phyloP scores from a whole-genome alignment of 2,113 vertebrate genomes.

The Sprattus sprattus region DNA sequence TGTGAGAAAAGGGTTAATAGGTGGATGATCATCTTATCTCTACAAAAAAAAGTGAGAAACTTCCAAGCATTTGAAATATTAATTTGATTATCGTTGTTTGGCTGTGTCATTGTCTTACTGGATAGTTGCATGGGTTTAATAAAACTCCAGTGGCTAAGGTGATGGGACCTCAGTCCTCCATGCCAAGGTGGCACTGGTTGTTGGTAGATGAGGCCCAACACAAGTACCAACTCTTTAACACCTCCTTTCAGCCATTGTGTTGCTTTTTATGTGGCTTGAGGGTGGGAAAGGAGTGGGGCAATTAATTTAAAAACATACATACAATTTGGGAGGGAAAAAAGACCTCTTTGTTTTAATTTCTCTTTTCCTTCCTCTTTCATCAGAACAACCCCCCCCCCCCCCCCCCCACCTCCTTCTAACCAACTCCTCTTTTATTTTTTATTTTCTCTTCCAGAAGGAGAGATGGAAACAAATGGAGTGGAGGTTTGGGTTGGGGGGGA shows the following conservation, averaged over 20 bases:
- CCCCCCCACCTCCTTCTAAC: conserved; percentile 50
- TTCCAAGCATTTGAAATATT: no score
- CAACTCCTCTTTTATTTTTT: conserved; percentile 66
- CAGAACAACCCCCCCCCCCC: conserved; percentile 51
- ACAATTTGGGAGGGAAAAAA: conserved; percentile 48
- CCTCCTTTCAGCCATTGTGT: conserved; percentile 60
- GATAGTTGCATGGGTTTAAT: no score
- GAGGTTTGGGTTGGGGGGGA: neutral
- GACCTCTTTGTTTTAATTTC: conserved; percentile 67
- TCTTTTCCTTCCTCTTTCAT: conserved; percentile 41
- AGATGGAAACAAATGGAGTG: conserved; percentile 67
- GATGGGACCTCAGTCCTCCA: conserved; percentile 1
- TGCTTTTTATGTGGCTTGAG: conserved; percentile 31
- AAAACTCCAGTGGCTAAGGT: neutral
- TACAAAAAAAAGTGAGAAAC: no score
- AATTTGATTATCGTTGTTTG: no score
- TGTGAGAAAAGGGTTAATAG: no score
- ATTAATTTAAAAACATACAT: conserved; percentile 51
- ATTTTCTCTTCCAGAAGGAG: conserved; percentile 68
- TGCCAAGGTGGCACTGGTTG: conserved; percentile 38
- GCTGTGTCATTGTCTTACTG: no score
- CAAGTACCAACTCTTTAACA: conserved; percentile 51
- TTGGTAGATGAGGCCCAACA: conserved; percentile 58
- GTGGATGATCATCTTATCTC: no score
- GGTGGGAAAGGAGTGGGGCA: conserved; percentile 42